Evolutionary conservation across 2,113 vertebrate genomes (phyloP).

Genomic region (Pantherophis guttatus): DNA sequence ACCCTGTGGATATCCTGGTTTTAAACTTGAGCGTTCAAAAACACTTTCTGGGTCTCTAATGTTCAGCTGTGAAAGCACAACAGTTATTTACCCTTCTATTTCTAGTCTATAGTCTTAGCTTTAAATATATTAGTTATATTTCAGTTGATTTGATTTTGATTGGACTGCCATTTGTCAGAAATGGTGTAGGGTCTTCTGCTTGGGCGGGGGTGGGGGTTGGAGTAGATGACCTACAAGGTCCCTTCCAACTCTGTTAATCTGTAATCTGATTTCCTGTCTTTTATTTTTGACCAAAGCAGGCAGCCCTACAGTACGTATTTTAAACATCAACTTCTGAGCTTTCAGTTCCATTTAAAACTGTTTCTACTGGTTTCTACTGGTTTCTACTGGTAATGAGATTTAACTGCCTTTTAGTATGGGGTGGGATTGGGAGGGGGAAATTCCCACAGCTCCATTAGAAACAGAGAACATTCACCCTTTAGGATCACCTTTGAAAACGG

Average conservation of each 20-base stretch:
- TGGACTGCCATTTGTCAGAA: too few species aligned
- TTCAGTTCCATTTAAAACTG: neutral
- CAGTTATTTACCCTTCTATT: neutral
- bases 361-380: neutral
- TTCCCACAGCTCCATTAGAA: neutral
- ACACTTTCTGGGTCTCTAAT: neutral
- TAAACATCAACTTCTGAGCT: neutral
- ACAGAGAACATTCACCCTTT: neutral
- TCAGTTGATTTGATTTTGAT: neutral
- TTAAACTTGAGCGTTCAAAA: neutral
- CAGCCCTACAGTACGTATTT: neutral
- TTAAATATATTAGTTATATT: neutral
- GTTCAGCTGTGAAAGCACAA: neutral
- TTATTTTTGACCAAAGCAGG: neutral
- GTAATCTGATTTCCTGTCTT: neutral
- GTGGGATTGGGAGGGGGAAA: neutral
- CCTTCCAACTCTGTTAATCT: too few species aligned
- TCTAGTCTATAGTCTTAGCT: neutral
- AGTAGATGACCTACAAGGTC: too few species aligned
- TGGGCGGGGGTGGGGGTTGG: too few species aligned
- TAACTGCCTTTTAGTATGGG: neutral
- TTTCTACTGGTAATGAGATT: neutral
- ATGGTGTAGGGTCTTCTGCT: too few species aligned
- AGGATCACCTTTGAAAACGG: neutral
- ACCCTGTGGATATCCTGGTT: neutral